Percentiles rank a stretch among this genome's conserved stretches.
These are phyloP conservation scores for Agrotis ipsilon DNA, from an alignment of 2,888 invertebrate species.

Conservation along the genomic window DNA sequence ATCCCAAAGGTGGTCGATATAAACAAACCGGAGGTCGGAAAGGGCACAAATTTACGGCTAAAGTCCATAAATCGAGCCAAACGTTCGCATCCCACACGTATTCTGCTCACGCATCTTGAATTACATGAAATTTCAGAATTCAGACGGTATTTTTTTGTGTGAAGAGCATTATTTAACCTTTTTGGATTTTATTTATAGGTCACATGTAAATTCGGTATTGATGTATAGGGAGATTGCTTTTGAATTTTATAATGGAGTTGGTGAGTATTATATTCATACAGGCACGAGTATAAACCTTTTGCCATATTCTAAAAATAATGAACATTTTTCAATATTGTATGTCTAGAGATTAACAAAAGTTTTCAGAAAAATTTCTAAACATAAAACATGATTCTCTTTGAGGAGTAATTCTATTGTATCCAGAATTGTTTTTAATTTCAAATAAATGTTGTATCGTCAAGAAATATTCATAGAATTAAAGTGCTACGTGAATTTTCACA, in stretches of 20 bases:
- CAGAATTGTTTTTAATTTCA: slow-evolving; percentile 24
- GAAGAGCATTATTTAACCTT: slow-evolving; percentile 65
- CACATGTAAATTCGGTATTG: slow-evolving; percentile 38
- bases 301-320: not conserved
- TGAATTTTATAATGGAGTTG: not conserved
- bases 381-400: slow-evolving; percentile 22
- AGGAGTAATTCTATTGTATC: slow-evolving; percentile 16
- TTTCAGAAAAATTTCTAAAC: slow-evolving; percentile 12
- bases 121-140: slow-evolving; percentile 67
- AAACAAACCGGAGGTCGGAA: slow-evolving; percentile 65
- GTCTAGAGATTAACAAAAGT: not conserved
- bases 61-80: slow-evolving; percentile 73
- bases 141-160: slow-evolving; percentile 67
- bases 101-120: slow-evolving; percentile 71
- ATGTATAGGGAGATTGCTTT: slow-evolving; percentile 11
- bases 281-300: not conserved
- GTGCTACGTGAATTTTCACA: slow-evolving; percentile 19
- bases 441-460: slow-evolving; percentile 11
- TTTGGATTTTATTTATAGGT: slow-evolving; percentile 60
- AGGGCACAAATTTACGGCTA: slow-evolving; percentile 70
- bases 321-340: not conserved
- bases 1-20: slow-evolving; percentile 56
- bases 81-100: slow-evolving; percentile 64
- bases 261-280: not conserved
- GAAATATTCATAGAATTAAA: slow-evolving; percentile 24